These are phyloP conservation scores for Lacerta agilis DNA, from an alignment of 2,797 vertebrate species.

Conservation along the genomic window DNA sequence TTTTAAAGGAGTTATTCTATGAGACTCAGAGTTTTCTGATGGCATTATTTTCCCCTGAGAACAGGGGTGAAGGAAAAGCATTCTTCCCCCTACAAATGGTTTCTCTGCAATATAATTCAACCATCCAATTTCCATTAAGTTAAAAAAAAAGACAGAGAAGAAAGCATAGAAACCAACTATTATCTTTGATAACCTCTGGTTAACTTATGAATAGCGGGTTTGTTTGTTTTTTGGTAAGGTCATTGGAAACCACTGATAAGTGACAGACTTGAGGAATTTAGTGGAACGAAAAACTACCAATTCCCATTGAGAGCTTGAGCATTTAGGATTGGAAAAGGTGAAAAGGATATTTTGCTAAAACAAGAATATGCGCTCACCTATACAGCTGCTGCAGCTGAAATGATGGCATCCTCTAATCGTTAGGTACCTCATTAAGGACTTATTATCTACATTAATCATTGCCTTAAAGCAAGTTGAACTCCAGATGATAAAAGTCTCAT, in stretches of 20 bases:
- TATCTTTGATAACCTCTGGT: background rate
- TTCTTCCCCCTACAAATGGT: background rate
- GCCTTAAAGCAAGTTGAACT: background rate
- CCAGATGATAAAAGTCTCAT: constrained; percentile 22
- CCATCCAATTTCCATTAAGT: constrained; percentile 15
- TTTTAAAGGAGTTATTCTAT: background rate
- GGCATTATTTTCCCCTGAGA: background rate
- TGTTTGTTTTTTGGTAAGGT: constrained; percentile 37
- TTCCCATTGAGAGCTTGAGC: background rate
- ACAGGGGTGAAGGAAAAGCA: background rate
- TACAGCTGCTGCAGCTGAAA: constrained; percentile 24
- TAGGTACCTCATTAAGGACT: background rate
- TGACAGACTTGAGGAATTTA: background rate
- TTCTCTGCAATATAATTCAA: constrained; percentile 14
- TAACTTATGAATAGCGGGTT: background rate
- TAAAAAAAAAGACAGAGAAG: background rate
- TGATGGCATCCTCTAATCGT: background rate
- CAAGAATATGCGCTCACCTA: background rate
- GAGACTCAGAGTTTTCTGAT: background rate
- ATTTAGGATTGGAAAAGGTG: background rate
- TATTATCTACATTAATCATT: background rate
- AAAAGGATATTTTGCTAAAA: constrained; percentile 13
- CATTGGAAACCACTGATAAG: constrained; percentile 28
- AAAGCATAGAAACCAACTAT: background rate
- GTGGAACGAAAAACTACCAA: constrained; percentile 6